Percentiles rank a stretch among this genome's conserved stretches.
phyloP scores from a whole-genome alignment of 2,797 vertebrate species.

The Pelochelys cantorii region DNA sequence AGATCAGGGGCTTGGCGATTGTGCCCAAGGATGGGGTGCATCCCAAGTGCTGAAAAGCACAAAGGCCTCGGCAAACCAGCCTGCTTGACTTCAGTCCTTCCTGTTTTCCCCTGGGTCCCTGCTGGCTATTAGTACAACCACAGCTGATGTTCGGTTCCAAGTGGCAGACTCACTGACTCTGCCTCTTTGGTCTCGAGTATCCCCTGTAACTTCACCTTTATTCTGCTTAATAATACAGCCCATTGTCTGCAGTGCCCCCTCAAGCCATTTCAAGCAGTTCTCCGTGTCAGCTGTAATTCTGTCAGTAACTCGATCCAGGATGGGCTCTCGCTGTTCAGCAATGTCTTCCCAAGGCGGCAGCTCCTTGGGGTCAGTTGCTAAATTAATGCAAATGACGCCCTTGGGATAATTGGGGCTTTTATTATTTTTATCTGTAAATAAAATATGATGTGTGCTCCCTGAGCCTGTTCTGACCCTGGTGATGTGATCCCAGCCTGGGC shows the following conservation, averaged over 20 bases:
- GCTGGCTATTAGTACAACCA: not conserved
- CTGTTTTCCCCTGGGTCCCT: slow-evolving; percentile 20
- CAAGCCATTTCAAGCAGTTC: slow-evolving; percentile 91
- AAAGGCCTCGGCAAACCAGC: not conserved
- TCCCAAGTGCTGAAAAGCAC: not conserved
- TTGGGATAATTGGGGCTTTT: slow-evolving; percentile 75
- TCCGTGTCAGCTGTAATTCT: slow-evolving; percentile 94
- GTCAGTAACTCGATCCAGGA: slow-evolving; percentile 87
- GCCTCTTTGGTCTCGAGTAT: slow-evolving; percentile 82
- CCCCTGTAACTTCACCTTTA: slow-evolving; percentile 87
- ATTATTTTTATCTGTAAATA: slow-evolving; percentile 87
- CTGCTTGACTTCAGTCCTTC: slow-evolving; percentile 18
- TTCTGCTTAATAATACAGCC: slow-evolving; percentile 86
- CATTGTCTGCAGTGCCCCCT: slow-evolving; percentile 87
- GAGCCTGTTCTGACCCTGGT: slow-evolving; percentile 67
- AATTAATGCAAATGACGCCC: slow-evolving; percentile 83
- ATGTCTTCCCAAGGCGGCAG: slow-evolving; percentile 77
- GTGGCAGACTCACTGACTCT: slow-evolving; percentile 80
- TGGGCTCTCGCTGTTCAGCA: slow-evolving; percentile 81
- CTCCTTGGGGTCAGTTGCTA: slow-evolving; percentile 82
- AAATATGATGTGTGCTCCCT: slow-evolving; percentile 77
- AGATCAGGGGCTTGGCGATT: not conserved
- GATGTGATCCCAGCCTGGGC: slow-evolving; percentile 14
- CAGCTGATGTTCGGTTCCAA: slow-evolving; percentile 22
- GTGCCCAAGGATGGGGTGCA: not conserved